These are phyloP conservation scores for Xenotilapia leptura DNA, from an alignment of 2,113 vertebrate species.

Conservation along the genomic window DNA sequence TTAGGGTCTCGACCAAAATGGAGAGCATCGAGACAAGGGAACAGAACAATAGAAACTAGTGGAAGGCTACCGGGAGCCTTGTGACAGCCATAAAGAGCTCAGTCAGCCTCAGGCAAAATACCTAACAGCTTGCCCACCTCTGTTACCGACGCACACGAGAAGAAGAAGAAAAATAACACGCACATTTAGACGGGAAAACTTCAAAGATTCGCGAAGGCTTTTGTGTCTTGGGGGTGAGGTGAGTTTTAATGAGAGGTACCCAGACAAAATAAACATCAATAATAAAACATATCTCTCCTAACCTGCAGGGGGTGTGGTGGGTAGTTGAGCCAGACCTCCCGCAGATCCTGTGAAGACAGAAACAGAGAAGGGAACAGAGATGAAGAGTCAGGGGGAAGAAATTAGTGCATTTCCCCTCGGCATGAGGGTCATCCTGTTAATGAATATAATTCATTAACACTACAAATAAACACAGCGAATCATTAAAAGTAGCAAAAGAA, in stretches of 20 bases:
- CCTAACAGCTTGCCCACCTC: constrained; percentile 10
- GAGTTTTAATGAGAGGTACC: constrained; percentile 33
- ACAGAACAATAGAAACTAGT: constrained; percentile 9
- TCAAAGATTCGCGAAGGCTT: constrained; percentile 12
- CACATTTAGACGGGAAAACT: not conserved
- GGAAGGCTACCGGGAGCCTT: not conserved
- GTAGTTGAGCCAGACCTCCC: constrained; percentile 98
- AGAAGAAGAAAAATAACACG: not conserved
- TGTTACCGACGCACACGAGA: not conserved
- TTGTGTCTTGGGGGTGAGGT: constrained; percentile 1
- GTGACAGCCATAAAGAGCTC: constrained; percentile 17
- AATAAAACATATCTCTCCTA: constrained; percentile 55
- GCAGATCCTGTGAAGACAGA: constrained; percentile 78
- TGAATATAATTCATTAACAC: not conserved
- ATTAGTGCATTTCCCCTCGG: not conserved
- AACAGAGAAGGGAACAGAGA: not conserved
- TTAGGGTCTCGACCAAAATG: constrained; percentile 24
- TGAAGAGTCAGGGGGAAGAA: not conserved
- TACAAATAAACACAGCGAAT: not conserved
- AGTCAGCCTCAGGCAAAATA: constrained; percentile 13
- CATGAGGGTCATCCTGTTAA: not conserved
- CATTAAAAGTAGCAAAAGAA: not conserved
- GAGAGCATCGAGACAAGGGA: not conserved
- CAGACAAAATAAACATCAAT: constrained; percentile 40
- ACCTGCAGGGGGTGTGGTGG: constrained; percentile 97